phyloP scores from a whole-genome alignment of 2,888 invertebrate species.

The Macaria liturata region DNA sequence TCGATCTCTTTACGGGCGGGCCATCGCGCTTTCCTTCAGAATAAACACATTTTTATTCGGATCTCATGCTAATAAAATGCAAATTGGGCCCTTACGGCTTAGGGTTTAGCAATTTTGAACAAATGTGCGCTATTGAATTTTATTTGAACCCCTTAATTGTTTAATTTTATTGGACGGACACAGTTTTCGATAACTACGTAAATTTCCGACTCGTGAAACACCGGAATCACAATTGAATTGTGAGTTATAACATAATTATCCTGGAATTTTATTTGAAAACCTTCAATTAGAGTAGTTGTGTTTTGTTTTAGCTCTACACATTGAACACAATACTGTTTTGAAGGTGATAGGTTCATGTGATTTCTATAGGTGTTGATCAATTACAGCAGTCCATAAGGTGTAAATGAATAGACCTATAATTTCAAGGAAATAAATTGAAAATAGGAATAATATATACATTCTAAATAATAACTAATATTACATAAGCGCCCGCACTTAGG shows the following conservation, averaged over 20 bases:
- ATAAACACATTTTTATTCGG: conserved; percentile 79
- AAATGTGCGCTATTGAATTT: conserved; percentile 76
- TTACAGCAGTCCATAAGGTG: too few species aligned
- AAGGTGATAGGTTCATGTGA: too few species aligned
- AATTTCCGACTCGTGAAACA: conserved; percentile 37
- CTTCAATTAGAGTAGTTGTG: not conserved
- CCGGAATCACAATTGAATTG: conserved; percentile 27
- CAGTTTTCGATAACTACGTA: conserved; percentile 33
- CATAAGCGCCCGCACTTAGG: too few species aligned
- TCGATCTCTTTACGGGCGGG: conserved; percentile 63
- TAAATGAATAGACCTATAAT: too few species aligned
- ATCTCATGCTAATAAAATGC: conserved; percentile 78
- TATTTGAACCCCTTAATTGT: conserved; percentile 72
- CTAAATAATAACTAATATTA: too few species aligned
- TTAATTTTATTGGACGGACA: conserved; percentile 43
- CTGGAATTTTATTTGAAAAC: not conserved
- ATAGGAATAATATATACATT: too few species aligned
- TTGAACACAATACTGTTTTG: too few species aligned
- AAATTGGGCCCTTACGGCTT: conserved; percentile 74
- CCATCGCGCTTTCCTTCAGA: conserved; percentile 69
- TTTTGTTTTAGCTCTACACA: too few species aligned
- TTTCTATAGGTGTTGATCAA: too few species aligned
- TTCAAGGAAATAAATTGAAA: too few species aligned
- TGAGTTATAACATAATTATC: not conserved
- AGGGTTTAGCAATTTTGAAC: conserved; percentile 73